These are phyloP conservation scores for Silurus lanzhouensis DNA, from an alignment of 2,797 vertebrate genomes.

Conservation along the genomic window DNA sequence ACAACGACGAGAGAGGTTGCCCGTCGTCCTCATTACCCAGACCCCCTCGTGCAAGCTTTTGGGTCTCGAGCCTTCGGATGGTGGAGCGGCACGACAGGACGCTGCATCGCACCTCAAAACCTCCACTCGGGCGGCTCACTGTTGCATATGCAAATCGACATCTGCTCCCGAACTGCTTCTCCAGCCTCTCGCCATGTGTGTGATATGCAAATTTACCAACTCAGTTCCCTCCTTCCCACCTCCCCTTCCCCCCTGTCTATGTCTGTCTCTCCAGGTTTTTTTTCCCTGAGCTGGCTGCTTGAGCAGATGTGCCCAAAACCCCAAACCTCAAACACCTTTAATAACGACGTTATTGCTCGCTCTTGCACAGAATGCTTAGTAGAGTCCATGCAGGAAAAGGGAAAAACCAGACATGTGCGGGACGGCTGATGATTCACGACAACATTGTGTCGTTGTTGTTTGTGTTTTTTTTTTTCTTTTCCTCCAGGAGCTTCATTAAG, in stretches of 20 bases:
- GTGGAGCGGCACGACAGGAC: constrained; percentile 35
- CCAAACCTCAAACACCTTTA: constrained; percentile 68
- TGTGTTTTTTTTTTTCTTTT: constrained; percentile 6
- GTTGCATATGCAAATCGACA: constrained; percentile 82
- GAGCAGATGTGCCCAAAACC: constrained; percentile 67
- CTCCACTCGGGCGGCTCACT: constrained; percentile 61
- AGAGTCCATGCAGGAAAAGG: constrained; percentile 63
- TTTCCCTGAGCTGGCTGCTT: constrained; percentile 62
- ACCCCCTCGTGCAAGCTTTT: constrained; percentile 25
- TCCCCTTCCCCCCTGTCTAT: background rate
- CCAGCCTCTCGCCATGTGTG: constrained; percentile 74
- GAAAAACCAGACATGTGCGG: constrained; percentile 37
- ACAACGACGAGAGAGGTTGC: constrained; percentile 36
- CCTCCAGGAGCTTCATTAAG: constrained; percentile 62
- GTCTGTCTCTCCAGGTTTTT: constrained; percentile 40
- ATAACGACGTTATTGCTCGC: constrained; percentile 77
- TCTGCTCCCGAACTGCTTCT: constrained; percentile 77
- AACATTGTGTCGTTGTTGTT: constrained; percentile 12
- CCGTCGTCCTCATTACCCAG: constrained; percentile 52
- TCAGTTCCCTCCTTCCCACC: constrained; percentile 56
- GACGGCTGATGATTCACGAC: constrained; percentile 12
- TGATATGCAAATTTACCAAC: constrained; percentile 74
- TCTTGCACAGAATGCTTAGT: constrained; percentile 67
- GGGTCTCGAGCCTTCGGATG: constrained; percentile 41
- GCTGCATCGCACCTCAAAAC: constrained; percentile 47